These are phyloP conservation scores for Drosophila truncata DNA, from an alignment of 1,140 invertebrate genomes.

Conservation along the genomic window DNA sequence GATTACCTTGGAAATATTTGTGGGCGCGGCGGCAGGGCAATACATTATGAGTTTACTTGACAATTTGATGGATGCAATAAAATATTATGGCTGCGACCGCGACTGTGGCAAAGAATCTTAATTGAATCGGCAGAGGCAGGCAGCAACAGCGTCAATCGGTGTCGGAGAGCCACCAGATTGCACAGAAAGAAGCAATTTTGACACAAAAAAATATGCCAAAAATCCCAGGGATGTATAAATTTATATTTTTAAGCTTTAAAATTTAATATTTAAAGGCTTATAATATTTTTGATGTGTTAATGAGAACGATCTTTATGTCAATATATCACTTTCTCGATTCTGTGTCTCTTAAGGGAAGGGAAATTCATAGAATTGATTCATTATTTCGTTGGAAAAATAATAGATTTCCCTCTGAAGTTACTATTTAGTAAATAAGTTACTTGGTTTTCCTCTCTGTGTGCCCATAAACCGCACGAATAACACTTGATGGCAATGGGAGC, in stretches of 20 bases:
- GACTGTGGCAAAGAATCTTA: conserved; percentile 58
- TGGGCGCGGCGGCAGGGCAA: conserved; percentile 53
- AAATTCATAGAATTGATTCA: too few relatives aligned
- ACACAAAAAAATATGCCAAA: too few relatives aligned
- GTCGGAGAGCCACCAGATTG: conserved; percentile 8
- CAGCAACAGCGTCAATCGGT: conserved; percentile 50
- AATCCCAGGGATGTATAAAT: background rate
- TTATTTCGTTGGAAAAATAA: too few relatives aligned
- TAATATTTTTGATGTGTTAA: too few relatives aligned
- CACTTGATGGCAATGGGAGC: conserved; percentile 35
- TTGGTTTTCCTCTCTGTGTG: conserved; percentile 1
- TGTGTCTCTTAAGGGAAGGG: too few relatives aligned
- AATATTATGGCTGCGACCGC: conserved; percentile 53
- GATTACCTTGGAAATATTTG: conserved; percentile 49
- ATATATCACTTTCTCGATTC: too few relatives aligned
- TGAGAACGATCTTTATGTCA: too few relatives aligned
- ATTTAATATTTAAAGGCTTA: background rate
- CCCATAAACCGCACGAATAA: conserved; percentile 28
- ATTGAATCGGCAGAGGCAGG: conserved; percentile 52
- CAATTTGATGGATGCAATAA: conserved; percentile 61
- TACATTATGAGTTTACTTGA: conserved; percentile 36
- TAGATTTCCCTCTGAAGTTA: too few relatives aligned
- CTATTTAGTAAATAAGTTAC: too few relatives aligned
- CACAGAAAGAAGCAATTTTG: conserved; percentile 2
- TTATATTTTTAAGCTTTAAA: background rate